Evolutionary conservation across 2,113 vertebrate species (phyloP).

Genomic region (Origma solitaria): DNA sequence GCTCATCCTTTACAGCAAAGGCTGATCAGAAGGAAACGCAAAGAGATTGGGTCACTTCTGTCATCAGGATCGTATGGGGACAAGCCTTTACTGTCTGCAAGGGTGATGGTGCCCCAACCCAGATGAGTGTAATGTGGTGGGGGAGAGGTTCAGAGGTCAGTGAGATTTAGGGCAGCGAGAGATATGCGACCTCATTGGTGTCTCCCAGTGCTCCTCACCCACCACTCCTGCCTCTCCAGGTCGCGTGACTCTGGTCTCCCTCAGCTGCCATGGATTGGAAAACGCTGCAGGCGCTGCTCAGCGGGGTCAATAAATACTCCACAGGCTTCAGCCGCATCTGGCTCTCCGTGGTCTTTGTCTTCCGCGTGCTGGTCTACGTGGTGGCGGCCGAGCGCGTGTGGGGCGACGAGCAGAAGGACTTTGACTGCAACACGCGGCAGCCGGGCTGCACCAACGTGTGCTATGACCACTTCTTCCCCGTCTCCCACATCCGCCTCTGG

Average conservation of each 20-base stretch:
- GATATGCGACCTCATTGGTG: fast-evolving
- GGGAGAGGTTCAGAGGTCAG: background rate
- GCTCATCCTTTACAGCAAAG: background rate
- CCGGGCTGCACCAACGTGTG: conserved; percentile 90
- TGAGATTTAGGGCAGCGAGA: fast-evolving
- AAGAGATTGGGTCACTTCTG: background rate
- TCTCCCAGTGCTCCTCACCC: background rate
- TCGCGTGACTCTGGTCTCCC: background rate
- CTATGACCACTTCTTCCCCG: conserved; percentile 86
- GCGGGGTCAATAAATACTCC: conserved; percentile 91
- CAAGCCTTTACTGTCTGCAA: background rate
- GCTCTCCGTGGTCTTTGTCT: conserved; percentile 91
- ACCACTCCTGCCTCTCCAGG: background rate
- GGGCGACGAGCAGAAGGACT: conserved; percentile 88
- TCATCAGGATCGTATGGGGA: background rate
- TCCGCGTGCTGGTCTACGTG: conserved; percentile 88
- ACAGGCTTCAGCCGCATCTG: conserved; percentile 89
- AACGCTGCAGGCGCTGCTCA: conserved; percentile 75
- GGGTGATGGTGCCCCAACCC: background rate
- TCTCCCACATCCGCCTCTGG: conserved; percentile 93
- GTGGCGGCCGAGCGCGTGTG: conserved; percentile 89
- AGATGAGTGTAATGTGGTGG: fast-evolving
- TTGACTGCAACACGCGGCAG: conserved; percentile 88
- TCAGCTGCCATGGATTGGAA: conserved; percentile 84
- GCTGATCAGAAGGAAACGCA: background rate